phyloP scores from a whole-genome alignment of 2,888 invertebrate species.

The Andrena dorsata region DNA sequence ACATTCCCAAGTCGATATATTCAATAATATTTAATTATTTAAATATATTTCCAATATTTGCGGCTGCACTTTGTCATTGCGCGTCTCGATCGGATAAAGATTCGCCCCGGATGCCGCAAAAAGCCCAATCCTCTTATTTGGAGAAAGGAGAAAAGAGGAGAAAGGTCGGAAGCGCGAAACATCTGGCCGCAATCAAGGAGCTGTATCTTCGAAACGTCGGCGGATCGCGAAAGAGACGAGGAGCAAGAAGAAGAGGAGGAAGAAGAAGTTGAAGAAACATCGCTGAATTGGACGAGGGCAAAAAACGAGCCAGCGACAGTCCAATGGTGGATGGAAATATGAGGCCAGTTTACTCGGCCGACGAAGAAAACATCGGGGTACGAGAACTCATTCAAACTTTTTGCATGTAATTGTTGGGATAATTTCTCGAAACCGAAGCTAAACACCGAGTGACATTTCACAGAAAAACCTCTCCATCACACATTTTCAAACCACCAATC shows the following conservation, averaged over 20 bases:
- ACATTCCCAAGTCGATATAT: too few relatives aligned
- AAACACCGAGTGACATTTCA: not conserved
- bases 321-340: conserved; percentile 44
- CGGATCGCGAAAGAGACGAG: conserved; percentile 57
- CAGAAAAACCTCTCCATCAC: not conserved
- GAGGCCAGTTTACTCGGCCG: conserved; percentile 30
- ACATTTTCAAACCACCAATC: not conserved
- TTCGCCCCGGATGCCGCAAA: conserved; percentile 20
- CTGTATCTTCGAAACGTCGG: conserved; percentile 73
- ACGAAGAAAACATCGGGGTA: not conserved
- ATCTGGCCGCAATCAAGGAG: conserved; percentile 78
- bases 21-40: too few relatives aligned
- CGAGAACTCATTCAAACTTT: conserved; percentile 5
- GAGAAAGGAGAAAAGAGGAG: conserved; percentile 57
- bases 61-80: not conserved
- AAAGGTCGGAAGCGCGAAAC: conserved; percentile 72
- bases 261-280: conserved; percentile 63
- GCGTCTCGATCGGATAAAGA: conserved; percentile 24
- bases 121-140: conserved; percentile 57
- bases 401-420: not conserved
- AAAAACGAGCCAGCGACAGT: conserved; percentile 52
- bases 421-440: conserved; percentile 12
- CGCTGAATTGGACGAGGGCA: conserved; percentile 62
- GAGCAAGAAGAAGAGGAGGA: conserved; percentile 50
- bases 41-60: not conserved